phyloP scores from a whole-genome alignment of 2,797 vertebrate genomes.

The Liparis tanakae region DNA sequence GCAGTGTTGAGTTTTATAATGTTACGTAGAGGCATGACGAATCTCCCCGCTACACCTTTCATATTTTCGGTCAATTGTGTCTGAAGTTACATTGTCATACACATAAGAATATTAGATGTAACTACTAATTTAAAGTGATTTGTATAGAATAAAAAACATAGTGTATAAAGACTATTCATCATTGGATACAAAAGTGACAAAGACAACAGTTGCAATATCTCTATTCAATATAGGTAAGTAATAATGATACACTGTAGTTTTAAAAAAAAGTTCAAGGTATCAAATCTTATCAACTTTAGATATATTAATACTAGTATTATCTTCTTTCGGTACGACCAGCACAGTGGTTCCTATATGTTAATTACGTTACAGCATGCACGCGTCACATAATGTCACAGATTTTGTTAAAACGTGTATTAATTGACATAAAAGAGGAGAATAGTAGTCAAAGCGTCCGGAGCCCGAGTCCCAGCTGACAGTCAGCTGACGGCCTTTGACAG shows the following conservation, averaged over 20 bases:
- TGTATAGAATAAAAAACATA: not conserved
- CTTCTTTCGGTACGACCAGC: not conserved
- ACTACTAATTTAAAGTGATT: not conserved
- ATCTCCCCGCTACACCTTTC: slow-evolving; percentile 25
- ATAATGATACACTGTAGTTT: not conserved
- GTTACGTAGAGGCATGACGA: slow-evolving; percentile 17
- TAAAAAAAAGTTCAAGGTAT: no score
- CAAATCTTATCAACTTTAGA: no score
- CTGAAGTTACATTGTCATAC: not conserved
- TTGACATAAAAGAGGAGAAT: not conserved
- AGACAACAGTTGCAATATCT: not conserved
- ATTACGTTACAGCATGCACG: not conserved
- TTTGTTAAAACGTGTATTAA: not conserved
- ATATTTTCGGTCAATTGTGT: slow-evolving; percentile 18
- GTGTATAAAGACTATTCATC: not conserved
- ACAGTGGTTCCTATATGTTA: not conserved
- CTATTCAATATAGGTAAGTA: not conserved
- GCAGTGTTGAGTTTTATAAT: slow-evolving; percentile 92
- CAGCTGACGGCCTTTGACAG: slow-evolving; percentile 94
- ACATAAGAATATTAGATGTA: not conserved
- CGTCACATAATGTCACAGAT: not conserved
- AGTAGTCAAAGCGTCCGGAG: slow-evolving; percentile 70
- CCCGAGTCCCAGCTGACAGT: slow-evolving; percentile 89
- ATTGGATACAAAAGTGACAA: not conserved
- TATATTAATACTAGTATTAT: not conserved